Evolutionary conservation across 2,888 invertebrate species (phyloP), one percentile per base, ranked within the genome.

Genomic region (Apodemia zela): DNA sequence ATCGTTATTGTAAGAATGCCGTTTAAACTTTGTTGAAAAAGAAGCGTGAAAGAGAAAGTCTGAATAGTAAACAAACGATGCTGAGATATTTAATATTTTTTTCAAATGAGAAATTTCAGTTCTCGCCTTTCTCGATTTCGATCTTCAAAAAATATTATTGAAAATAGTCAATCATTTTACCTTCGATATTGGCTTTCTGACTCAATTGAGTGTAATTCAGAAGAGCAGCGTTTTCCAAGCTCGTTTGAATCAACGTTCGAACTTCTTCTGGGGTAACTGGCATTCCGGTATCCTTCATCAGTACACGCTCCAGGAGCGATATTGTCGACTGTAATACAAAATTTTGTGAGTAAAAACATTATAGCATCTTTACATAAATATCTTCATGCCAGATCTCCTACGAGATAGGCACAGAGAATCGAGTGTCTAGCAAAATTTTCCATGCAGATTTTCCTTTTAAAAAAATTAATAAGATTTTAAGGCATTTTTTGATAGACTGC

Each of bases 221-320:
- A 63, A 99, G 93, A 2, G 99, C 99, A 15, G 99, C 99, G 69
- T 98, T 98, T 93, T 99, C 99, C 73, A 99, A 93, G 84, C 99
- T 98, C 74, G 98, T 98, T 84, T 98, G 97, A 71, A 99, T 99
- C 94, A 99, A 97, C 51, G 95, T 94, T 69, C 99, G 94, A 1
- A 99, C 99, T 88, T 99, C 99, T 85, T 99, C 94, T 73, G 98
- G 95, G 66, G 98, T 97, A 61, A 99, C 99, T 7, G 99, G 98
- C 38, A 99, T 99, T 58, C 97, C 98, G 69, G 98, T 97, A 84
- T 99, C 99, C 85, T 99, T 99, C 99, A 99, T 99, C 68, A 99
- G 87, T 13, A 99, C 99, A 76, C 99, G 94, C 91, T 99, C 99
- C 68, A 99, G 87, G 57, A 99, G 93, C 13, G 99, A 98, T 69